Evolutionary conservation across 1,140 invertebrate species (phyloP), one percentile per base, ranked within the genome.

Genomic region (Asbolus verrucosus): DNA sequence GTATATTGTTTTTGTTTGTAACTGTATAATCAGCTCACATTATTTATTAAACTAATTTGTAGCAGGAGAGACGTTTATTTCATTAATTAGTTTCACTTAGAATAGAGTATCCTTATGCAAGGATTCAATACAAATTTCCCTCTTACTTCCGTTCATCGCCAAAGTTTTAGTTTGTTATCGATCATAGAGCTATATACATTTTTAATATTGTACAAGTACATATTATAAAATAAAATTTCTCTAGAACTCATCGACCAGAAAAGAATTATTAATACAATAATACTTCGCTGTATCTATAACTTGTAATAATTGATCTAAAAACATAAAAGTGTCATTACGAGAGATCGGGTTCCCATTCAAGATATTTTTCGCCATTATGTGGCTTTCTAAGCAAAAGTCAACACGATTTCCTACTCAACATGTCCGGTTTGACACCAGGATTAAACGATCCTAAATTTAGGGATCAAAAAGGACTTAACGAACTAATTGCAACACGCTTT

Each of bases 41-140:
- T 54, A 54, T 54, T 54, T 54, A 30, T 54, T 21, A 54, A 54
- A 54, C 46, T 54, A 54, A 54, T 54, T 54, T 21, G 46, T n/a
- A n/a, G 39, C 8, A 41, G 24, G 24, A 8, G 43, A 11, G 5
- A 54, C 46, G 46, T 54, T 54, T 54, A 54, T 54, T 54, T 54
- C 46, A 54, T 54, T 54, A 54, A 54, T 54, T 54, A 54, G 21
- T 54, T 54, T 54, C 19, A 24, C 9, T 19, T 54, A 21, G 1
- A n/a, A n/a, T 50, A 18, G 18, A 8, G 9, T 31, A n/a, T n/a
- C n/a, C 21, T 19, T 30, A 21, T 19, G 5, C n/a, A n/a, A 36
- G 33, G 33, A 18, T 18, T 50, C 43, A 50, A 36, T 36, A n/a
- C 21, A 54, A 54, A 54, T 21, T 54, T 54, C 21, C n/a, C 21